Evolutionary conservation across 2,113 vertebrate species (phyloP), one percentile per base, ranked within the genome.

Genomic region (Tamias sibiricus): DNA sequence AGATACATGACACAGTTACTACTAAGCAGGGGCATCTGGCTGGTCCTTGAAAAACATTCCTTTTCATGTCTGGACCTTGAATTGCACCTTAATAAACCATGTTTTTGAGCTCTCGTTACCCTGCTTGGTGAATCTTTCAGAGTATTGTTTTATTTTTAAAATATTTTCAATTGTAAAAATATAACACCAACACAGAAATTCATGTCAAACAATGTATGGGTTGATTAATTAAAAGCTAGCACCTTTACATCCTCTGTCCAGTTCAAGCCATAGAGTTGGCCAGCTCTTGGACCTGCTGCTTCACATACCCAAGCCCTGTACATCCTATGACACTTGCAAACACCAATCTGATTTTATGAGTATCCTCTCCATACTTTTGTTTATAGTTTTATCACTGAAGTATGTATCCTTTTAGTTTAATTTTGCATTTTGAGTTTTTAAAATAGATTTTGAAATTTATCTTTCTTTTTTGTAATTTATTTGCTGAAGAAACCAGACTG

Each of bases 91-190:
- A n/a, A n/a, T n/a, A n/a, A n/a, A n/a, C n/a, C n/a, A n/a, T n/a
- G n/a, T n/a, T n/a, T n/a, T n/a, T n/a, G n/a, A n/a, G n/a, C n/a
- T n/a, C n/a, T n/a, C n/a, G n/a, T n/a, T n/a, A n/a, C n/a, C n/a
- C n/a, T 72, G 35, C 32, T 62, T 69, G 44, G 66, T 42, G 20
- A 93, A 35, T 83, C 26, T 80, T 91, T 93, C 24, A 97, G 35
- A 91, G 42, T 87, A 17, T 0, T 28, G 42, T 88, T 84, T 84
- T 95, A 44, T 84, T 90, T 95, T 40, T 13, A 87, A 94, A 96
- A 85, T 3, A 16, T 75, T 94, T 68, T 83, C 32, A 77, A 59
- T 66, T n/a, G 7, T 87, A 66, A 92, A 57, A 44, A 22, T 86
- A 40, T n/a, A 82, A 84, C 4, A 13, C 16, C 7, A 32, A 59